phyloP scores from a whole-genome alignment of 2,797 vertebrate species.

The Myotis findleyi region DNA sequence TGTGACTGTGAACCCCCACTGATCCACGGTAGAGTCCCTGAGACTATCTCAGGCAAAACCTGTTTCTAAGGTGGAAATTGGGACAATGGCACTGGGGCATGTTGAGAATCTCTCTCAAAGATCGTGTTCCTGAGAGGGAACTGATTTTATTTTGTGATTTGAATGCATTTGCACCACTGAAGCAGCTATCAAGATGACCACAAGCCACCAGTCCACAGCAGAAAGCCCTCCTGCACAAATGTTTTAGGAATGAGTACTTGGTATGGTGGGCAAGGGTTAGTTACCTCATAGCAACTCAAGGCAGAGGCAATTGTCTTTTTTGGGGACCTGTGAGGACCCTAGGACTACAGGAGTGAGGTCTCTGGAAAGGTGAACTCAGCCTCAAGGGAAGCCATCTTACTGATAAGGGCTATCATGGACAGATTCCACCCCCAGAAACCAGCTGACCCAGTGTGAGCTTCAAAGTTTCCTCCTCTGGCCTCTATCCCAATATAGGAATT shows the following conservation, averaged over 20 bases:
- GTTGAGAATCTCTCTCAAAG: not conserved
- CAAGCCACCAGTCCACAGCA: not conserved
- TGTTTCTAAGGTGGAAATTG: not conserved
- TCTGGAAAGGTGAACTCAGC: not conserved
- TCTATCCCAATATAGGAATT: not conserved
- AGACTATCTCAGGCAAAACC: not conserved
- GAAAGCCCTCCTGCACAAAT: not conserved
- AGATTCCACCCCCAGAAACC: not conserved
- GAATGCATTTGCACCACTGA: conserved; percentile 13
- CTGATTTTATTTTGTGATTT: not conserved
- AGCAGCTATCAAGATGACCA: not conserved
- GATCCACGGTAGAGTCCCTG: not conserved
- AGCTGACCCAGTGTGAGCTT: not conserved
- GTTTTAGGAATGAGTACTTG: not conserved
- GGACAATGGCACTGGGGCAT: not conserved
- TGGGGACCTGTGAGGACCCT: not conserved
- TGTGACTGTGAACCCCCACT: not conserved
- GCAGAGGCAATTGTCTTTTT: not conserved
- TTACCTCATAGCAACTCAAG: not conserved
- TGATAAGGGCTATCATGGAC: not conserved
- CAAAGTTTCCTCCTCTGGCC: not conserved
- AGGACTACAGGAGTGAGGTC: not conserved
- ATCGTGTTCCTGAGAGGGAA: not conserved
- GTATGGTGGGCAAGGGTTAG: not conserved
- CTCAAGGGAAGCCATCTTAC: not conserved